Evolutionary conservation across 2,113 vertebrate genomes (phyloP), one percentile per base, ranked within the genome.

Genomic region (Gorsachius goisagi): DNA sequence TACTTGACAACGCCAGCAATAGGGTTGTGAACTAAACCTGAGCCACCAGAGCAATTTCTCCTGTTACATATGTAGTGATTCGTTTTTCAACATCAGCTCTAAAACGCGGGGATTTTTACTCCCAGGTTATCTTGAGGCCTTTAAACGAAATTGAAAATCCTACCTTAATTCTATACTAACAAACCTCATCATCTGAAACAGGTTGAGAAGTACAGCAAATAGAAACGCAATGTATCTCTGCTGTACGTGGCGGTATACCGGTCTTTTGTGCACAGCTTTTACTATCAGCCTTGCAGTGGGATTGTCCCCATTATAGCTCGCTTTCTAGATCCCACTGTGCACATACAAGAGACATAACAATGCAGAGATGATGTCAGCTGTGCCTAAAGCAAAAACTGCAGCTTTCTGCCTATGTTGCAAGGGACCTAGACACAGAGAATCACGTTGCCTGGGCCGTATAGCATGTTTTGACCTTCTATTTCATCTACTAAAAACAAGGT

Each of bases 321-420:
- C 95, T 97, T 97, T 97, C 97, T 95, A 97, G 97, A 97, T 76
- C 89, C 45, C 2, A 0, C 96, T 93, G 92, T 73, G 77, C 95
- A 93, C 94, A 52, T 95, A 92, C 92, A 95, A 90, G 94, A 89
- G 96, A 72, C 66, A 69, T 45, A 93, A 97, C 95, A 97, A 97
- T 95, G 94, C 91, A 95, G 86, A 82, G 90, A 83, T 86, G 32
- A 90, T 92, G 95, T 96, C 95, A 97, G 96, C 96, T 93, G 66
- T 82, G 86, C 85, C 92, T 95, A 97, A 92, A 92, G 95, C 92
- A 89, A 92, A 93, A 95, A 13, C 69, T 73, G 89, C 92, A 87
- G 62, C 62, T 93, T 93, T 97, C 53, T 75, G 77, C 86, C 86
- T 76, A 47, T 95, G 90, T 93, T 95, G 95, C 81, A 91, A 85